Evolutionary conservation across 2,888 invertebrate species (phyloP).

Genomic region (Caenorhabditis drosophilae): DNA sequence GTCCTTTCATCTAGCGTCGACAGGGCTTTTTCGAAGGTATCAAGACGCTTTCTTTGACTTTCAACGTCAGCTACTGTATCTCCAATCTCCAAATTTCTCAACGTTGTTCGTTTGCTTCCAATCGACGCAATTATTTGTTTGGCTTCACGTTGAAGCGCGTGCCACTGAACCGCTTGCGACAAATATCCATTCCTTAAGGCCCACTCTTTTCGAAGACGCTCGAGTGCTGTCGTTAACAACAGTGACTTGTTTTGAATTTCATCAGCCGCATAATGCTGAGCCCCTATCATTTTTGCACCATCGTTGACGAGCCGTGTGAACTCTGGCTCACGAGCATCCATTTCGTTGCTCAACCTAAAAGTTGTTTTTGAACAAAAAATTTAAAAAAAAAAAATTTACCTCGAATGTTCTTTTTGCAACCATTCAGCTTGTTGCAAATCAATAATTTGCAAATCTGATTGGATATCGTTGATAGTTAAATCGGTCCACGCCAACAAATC

Average conservation of each 20-base stretch:
- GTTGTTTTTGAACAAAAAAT: neutral
- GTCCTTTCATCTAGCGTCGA: slow-evolving; percentile 70
- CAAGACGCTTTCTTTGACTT: slow-evolving; percentile 87
- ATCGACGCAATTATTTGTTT: slow-evolving; percentile 88
- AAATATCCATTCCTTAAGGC: slow-evolving; percentile 83
- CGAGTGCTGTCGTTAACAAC: slow-evolving; percentile 79
- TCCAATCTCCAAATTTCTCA: slow-evolving; percentile 49
- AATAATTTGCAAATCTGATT: slow-evolving; percentile 80
- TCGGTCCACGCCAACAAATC: slow-evolving; percentile 89
- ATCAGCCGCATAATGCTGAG: slow-evolving; percentile 80
- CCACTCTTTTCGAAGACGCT: slow-evolving; percentile 83
- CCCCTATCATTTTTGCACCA: slow-evolving; percentile 83
- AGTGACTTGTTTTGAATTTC: slow-evolving; percentile 68
- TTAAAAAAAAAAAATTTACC: slow-evolving; percentile 20
- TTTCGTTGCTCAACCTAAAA: slow-evolving; percentile 75
- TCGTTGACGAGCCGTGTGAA: slow-evolving; percentile 80
- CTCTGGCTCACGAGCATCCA: slow-evolving; percentile 85
- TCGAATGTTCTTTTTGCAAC: slow-evolving; percentile 78
- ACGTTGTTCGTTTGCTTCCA: slow-evolving; percentile 79
- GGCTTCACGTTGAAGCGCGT: slow-evolving; percentile 91
- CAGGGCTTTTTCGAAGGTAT: slow-evolving; percentile 89
- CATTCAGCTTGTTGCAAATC: slow-evolving; percentile 72
- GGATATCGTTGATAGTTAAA: slow-evolving; percentile 80
- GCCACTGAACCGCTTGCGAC: slow-evolving; percentile 84
- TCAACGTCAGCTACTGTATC: slow-evolving; percentile 75